Conservation (phyloP, 2,113 vertebrate genomes). For the Hippocampus abdominalis region DNA sequence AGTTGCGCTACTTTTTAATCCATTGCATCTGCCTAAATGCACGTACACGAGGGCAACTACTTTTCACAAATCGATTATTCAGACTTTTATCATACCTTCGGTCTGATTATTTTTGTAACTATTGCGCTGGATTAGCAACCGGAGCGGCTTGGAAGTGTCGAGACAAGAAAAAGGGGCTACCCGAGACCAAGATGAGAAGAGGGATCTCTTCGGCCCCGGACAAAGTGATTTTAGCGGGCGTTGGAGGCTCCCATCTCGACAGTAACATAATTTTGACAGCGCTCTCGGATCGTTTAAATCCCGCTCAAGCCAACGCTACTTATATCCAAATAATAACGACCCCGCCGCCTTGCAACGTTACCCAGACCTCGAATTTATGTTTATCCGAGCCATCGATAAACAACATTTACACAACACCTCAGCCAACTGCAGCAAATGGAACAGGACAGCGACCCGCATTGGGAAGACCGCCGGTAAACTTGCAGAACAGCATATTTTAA, state of each 20-base stretch:
- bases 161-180: conserved; percentile 66
- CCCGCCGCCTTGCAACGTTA: conserved; percentile 68
- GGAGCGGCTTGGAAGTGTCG: conserved; percentile 60
- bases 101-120: conserved; percentile 61
- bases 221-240: conserved; percentile 70
- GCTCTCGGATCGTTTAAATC: conserved; percentile 65
- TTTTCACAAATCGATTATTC: conserved; percentile 55
- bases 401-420: conserved; percentile 73
- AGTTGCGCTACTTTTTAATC: conserved; percentile 75
- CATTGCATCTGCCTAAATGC: conserved; percentile 74
- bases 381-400: conserved; percentile 66
- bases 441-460: conserved; percentile 68
- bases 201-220: conserved; percentile 73
- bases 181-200: conserved; percentile 74
- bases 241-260: conserved; percentile 64
- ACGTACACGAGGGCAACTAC: conserved; percentile 46
- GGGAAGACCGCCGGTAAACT: conserved; percentile 73
- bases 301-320: conserved; percentile 61
- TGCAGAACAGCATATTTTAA: conserved; percentile 14
- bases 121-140: conserved; percentile 53
- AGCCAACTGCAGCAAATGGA: conserved; percentile 67
- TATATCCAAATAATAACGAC: conserved; percentile 74
- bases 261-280: conserved; percentile 67
- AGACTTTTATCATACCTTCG: conserved; percentile 54
- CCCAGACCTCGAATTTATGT: conserved; percentile 70